phyloP scores from a whole-genome alignment of 2,888 invertebrate species.

The Perdita meconis region DNA sequence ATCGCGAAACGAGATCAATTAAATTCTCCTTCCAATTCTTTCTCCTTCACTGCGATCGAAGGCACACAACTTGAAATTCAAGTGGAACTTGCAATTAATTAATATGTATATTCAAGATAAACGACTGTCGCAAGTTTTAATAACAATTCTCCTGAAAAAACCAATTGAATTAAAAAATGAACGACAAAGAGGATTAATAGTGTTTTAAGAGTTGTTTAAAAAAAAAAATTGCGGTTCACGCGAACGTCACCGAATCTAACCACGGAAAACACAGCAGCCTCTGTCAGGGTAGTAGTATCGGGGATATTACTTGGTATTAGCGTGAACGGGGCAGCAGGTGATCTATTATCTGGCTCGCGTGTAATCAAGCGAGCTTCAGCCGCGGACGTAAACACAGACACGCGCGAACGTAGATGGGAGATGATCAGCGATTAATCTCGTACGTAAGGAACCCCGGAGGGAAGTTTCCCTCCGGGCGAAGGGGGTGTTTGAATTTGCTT shows the following conservation, averaged over 20 bases:
- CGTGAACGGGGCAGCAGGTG: conserved; percentile 69
- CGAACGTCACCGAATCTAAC: conserved; percentile 40
- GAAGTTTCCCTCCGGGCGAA: conserved; percentile 12
- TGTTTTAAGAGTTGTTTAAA: background rate
- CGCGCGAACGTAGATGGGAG: conserved; percentile 57
- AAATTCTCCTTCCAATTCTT: too few relatives aligned
- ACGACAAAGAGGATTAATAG: conserved; percentile 16
- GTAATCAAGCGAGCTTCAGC: conserved; percentile 69
- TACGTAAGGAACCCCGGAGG: conserved; percentile 58
- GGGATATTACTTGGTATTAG: conserved; percentile 66
- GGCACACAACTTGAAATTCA: too few relatives aligned
- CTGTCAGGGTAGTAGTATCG: conserved; percentile 51
- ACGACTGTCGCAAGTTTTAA: too few relatives aligned
- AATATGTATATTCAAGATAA: too few relatives aligned
- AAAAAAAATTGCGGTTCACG: conserved; percentile 4
- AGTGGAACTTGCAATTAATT: too few relatives aligned
- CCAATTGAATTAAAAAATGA: too few relatives aligned
- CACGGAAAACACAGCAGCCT: conserved; percentile 38
- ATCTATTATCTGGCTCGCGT: conserved; percentile 72
- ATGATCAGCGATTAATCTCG: conserved; percentile 72
- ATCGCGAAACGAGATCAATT: too few relatives aligned
- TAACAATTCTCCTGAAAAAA: too few relatives aligned
- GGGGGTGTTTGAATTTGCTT: conserved; percentile 16
- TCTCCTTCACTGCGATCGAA: too few relatives aligned
- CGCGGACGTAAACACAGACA: conserved; percentile 67